Base-by-base conservation (phyloP, 2,113 vertebrate species). In the Naja naja region DNA sequence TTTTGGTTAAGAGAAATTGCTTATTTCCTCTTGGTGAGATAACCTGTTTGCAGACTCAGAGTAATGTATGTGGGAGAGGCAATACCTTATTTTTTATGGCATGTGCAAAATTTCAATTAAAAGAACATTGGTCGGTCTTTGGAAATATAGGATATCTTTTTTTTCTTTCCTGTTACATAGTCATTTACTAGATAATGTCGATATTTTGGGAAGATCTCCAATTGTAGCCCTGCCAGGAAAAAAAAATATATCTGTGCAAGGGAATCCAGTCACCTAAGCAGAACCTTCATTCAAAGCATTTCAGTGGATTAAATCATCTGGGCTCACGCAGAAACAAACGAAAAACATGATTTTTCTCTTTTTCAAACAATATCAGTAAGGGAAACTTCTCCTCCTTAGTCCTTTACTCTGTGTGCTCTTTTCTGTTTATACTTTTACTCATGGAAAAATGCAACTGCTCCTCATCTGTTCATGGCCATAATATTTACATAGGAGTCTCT, bases 391-490 rank as follows among this genome's bases (percentile, higher is more conserved):
- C 18, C 53, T 85, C 52, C 91, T 92, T 92, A 93, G 56, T 93
- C 20, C 85, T 90, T 93, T 25, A 74, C 3, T 88, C 60, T 87
- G 52, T 87, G 52, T 53, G 34, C n/a, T 95, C 20, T 87, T 64
- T 94, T 89, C 27, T 89, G 20, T 34, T 85, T 90, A 22, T 85
- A 91, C 43, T 92, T 94, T 94, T 69, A 91, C 89, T 47, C 91
- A 95, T 60, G 92, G 54, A 95, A 97, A 91, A 27, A 94, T 0
- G 3, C 2, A 5, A 91, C 0, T 91, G 52, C 16, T 85, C 18
- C 47, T 91, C 89, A 34, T 91, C 94, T 91, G 14, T 60, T 95
- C 60, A 53, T 0, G n/a, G 91, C 34, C 8, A 85, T 89, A 96
- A 95, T 34, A 85, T 47, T 92, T 85, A 95, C 0, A 95, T 14